Percentiles rank a stretch among this genome's conserved stretches.
These are phyloP conservation scores for Diadumene lineata DNA, from an alignment of 92 coral and sea anemone species.

Conservation along the genomic window DNA sequence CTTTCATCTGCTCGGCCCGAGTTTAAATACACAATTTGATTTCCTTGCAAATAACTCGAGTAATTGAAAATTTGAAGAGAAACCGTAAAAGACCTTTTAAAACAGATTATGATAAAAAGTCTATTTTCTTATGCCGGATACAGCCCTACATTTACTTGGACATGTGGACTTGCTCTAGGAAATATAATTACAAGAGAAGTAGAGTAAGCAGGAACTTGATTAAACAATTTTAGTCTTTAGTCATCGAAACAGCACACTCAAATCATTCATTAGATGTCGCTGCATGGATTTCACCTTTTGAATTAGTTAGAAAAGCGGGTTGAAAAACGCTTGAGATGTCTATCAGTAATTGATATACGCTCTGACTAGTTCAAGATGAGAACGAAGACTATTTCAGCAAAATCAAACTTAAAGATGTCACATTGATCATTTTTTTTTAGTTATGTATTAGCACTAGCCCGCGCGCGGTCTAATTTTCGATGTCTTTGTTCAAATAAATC, in stretches of 20 bases:
- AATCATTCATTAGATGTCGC: not conserved
- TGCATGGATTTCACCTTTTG: not conserved
- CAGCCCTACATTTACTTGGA: not conserved
- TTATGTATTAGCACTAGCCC: not conserved
- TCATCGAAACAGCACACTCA: slow-evolving; percentile 10
- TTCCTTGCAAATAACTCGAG: slow-evolving; percentile 15
- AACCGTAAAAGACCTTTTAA: slow-evolving; percentile 21
- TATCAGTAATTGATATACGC: not conserved
- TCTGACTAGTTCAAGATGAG: not conserved
- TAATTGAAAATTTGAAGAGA: slow-evolving; percentile 13
- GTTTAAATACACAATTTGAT: slow-evolving; percentile 20
- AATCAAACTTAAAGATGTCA: not conserved
- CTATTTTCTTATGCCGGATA: slow-evolving; percentile 33
- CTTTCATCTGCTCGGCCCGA: slow-evolving; percentile 12
- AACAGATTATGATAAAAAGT: slow-evolving; percentile 4
- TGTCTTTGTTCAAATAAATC: slow-evolving; percentile 4
- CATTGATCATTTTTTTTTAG: not conserved
- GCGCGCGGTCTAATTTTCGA: not conserved
- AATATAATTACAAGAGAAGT: slow-evolving; percentile 10
- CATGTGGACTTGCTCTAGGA: slow-evolving; percentile 18
- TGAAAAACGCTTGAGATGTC: slow-evolving; percentile 9
- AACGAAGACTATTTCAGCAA: not conserved
- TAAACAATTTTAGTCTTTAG: slow-evolving; percentile 14
- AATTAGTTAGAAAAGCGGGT: slow-evolving; percentile 14
- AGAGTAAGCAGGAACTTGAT: slow-evolving; percentile 10